A percentile compares a stretch with the other conserved stretches of the same genome.
phyloP scores from a whole-genome alignment of 2,888 invertebrate genomes.

The Eudemis profundana region DNA sequence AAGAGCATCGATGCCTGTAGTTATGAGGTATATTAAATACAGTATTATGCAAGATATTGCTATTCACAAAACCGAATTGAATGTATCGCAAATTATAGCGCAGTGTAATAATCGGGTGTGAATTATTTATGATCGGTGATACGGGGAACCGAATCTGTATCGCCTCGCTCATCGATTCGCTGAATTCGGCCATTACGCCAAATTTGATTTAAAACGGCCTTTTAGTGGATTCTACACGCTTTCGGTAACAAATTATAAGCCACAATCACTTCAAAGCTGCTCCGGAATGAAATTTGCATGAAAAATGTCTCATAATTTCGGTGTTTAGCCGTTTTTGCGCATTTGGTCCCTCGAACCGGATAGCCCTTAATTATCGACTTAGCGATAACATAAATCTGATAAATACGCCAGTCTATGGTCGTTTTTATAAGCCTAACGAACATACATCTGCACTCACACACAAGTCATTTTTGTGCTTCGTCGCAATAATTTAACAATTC shows the following conservation, averaged over 20 bases:
- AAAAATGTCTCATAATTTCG: slow-evolving; percentile 34
- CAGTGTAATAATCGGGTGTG: slow-evolving; percentile 43
- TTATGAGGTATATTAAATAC: slow-evolving; percentile 26
- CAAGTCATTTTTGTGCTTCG: background rate
- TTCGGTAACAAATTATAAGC: slow-evolving; percentile 33
- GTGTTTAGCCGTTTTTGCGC: background rate
- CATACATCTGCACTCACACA: background rate
- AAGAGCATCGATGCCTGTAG: slow-evolving; percentile 2
- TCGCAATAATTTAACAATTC: background rate
- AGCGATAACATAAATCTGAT: background rate
- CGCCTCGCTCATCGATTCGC: slow-evolving; percentile 37
- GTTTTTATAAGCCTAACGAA: background rate
- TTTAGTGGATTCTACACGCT: slow-evolving; percentile 39
- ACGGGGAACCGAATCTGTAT: slow-evolving; percentile 42
- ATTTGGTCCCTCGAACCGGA: slow-evolving; percentile 15
- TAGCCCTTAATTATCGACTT: background rate
- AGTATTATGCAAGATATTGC: slow-evolving; percentile 51
- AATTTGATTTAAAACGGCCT: slow-evolving; percentile 41
- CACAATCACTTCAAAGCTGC: slow-evolving; percentile 25
- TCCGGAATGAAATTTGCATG: slow-evolving; percentile 28
- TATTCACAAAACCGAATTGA: slow-evolving; percentile 53
- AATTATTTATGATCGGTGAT: slow-evolving; percentile 42
- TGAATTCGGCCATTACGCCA: slow-evolving; percentile 39
- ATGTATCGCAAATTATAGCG: slow-evolving; percentile 55
- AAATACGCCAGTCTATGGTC: background rate